A percentile compares a stretch with the other conserved stretches of the same genome.
These are phyloP conservation scores for Empis livida DNA, from an alignment of 2,888 invertebrate genomes.

Conservation along the genomic window DNA sequence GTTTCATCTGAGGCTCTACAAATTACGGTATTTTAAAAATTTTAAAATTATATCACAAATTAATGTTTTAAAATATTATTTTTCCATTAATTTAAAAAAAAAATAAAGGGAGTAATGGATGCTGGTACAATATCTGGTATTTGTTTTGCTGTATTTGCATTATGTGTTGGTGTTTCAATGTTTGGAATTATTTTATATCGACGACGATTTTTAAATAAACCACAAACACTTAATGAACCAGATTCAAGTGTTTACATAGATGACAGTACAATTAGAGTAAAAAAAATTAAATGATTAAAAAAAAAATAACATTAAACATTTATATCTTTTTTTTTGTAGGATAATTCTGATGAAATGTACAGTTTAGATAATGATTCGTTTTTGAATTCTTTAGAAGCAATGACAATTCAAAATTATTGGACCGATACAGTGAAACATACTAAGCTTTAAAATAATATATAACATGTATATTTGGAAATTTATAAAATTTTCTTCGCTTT, in stretches of 20 bases:
- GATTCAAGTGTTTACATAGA: constrained; percentile 80
- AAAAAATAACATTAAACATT: not conserved
- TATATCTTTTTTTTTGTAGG: constrained; percentile 40
- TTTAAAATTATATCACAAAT: not conserved
- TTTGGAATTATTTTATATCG: constrained; percentile 56
- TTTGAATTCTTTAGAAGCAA: constrained; percentile 81
- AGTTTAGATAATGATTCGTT: constrained; percentile 90
- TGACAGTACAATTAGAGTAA: constrained; percentile 73
- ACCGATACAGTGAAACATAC: constrained; percentile 84
- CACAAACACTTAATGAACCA: constrained; percentile 72
- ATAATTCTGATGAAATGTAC: constrained; percentile 88
- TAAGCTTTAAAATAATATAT: constrained; percentile 48
- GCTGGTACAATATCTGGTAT: constrained; percentile 55
- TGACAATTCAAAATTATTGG: constrained; percentile 92
- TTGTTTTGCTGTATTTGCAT: constrained; percentile 50
- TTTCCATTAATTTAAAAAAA: too few relatives aligned
- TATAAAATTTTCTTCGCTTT: too few relatives aligned
- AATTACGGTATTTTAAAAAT: constrained; percentile 13
- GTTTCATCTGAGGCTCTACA: constrained; percentile 32
- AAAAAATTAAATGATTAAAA: not conserved
- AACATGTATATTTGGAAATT: not conserved
- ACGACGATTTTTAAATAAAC: constrained; percentile 63
- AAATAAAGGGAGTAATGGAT: constrained; percentile 33
- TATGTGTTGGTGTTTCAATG: constrained; percentile 50
- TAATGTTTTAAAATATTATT: too few relatives aligned